These are phyloP conservation scores for Diprion similis DNA, from an alignment of 1,140 invertebrate species.

Conservation along the genomic window DNA sequence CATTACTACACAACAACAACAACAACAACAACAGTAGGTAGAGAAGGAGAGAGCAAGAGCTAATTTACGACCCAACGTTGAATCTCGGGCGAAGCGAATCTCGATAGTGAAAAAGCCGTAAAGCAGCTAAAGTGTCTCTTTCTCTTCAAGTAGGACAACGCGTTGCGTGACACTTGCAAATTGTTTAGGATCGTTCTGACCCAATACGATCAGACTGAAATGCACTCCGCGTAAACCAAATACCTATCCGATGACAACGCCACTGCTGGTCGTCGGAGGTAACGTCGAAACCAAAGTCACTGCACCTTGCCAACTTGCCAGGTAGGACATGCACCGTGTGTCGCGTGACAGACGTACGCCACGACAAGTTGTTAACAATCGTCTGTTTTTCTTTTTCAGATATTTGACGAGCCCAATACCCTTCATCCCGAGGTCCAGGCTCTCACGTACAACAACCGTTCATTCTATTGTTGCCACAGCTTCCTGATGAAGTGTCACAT, in stretches of 20 bases:
- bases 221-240: too few relatives aligned
- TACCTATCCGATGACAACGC: too few relatives aligned
- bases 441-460: too few relatives aligned
- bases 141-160: not conserved
- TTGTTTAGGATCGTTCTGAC: not conserved
- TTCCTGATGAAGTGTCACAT: too few relatives aligned
- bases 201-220: not conserved
- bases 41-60: not conserved
- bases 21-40: too few relatives aligned
- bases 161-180: not conserved
- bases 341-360: conserved; percentile 4
- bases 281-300: not conserved
- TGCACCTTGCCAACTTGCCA: not conserved
- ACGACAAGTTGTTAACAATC: too few relatives aligned
- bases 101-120: not conserved
- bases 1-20: not conserved
- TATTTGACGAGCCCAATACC: too few relatives aligned
- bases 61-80: conserved; percentile 1
- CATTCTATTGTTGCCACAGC: too few relatives aligned
- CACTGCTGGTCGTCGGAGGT: not conserved
- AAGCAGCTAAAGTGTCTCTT: not conserved
- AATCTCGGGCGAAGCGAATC: not conserved
- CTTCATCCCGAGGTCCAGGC: too few relatives aligned
- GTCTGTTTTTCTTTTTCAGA: too few relatives aligned
- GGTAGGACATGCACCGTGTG: not conserved